phyloP scores from a whole-genome alignment of 2,888 invertebrate species.

The Brenthis ino region DNA sequence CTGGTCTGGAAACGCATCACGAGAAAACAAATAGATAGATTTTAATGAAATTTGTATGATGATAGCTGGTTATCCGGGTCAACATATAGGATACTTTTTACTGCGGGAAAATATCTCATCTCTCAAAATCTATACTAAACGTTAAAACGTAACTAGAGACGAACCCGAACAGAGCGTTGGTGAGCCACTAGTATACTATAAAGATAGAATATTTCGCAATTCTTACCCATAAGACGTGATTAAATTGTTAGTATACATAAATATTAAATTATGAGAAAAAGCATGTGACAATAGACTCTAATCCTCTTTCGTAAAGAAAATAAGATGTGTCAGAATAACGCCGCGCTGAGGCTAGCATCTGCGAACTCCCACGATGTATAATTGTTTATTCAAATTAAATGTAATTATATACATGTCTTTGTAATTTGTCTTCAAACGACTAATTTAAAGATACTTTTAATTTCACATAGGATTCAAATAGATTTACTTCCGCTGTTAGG shows the following conservation, averaged over 20 bases:
- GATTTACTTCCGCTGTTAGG: no score
- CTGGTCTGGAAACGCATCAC: no score
- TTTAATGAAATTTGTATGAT: no score
- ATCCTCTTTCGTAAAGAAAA: conserved; percentile 11
- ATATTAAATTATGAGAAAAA: conserved; percentile 6
- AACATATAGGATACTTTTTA: no score
- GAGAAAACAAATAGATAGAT: no score
- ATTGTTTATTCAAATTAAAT: conserved; percentile 45
- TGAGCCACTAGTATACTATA: no score
- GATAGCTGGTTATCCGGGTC: no score
- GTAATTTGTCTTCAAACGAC: conserved; percentile 37
- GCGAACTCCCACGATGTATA: conserved; percentile 46
- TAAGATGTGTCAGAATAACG: conserved; percentile 35
- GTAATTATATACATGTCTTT: conserved; percentile 40
- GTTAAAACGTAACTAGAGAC: background rate
- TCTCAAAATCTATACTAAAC: no score
- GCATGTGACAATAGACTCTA: background rate
- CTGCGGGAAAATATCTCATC: no score
- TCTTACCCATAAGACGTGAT: background rate
- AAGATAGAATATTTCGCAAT: no score
- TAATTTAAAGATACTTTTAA: no score
- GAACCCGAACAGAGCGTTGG: background rate
- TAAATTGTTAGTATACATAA: background rate
- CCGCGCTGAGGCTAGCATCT: conserved; percentile 35
- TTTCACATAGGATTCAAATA: no score